Base-by-base conservation (phyloP, 2,888 invertebrate species). In the Harmothoe impar region DNA sequence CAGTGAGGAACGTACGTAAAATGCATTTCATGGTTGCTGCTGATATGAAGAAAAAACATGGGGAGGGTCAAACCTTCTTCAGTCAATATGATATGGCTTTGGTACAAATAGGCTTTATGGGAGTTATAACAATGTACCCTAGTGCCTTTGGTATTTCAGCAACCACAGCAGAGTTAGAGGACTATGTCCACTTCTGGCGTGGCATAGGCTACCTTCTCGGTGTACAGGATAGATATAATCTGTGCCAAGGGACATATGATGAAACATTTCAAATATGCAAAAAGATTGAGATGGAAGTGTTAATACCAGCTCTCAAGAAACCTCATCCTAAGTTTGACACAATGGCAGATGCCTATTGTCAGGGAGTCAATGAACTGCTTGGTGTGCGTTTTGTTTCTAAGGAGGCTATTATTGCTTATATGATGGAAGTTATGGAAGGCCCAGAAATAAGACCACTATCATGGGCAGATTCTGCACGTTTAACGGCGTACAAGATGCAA, bases 101-200 rank as follows among this genome's bases (percentile, higher is more conserved):
- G 17, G 98, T 98, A 0, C 98, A 98, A 95, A 98, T 98, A 94
- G 98, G 98, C 1, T 98, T 98, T 95, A 97, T 98, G 94, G 98
- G 98, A 0, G 97, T 97, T 93, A 96, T 97, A 0, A 95, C 98
- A 0, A 94, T 97, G 90, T 96, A 96, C 90, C 96, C 97, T 0
- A 96, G 97, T 90, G 95, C 96, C 89, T 96, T 98, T 85, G 98
- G 98, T 0, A 96, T 98, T 20, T 95, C 96, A 15, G 96, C 97
- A 1, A 96, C 96, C 17, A 95, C 96, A 0, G 97, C 97, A 78
- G 97, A 98, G 92, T 96, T 98, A 94, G 97, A 97, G 89, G 97
- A 97, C 0, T 97, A 98, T 92, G 96, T 97, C 10, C 98, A 98
- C 95, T 97, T 98, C 94, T 98, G 98, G 98, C 97, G 97, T 92